Percentiles rank a stretch among this genome's conserved stretches.
Evolutionary conservation across 2,888 invertebrate species (phyloP).

Genomic region (Brenthis hecate): DNA sequence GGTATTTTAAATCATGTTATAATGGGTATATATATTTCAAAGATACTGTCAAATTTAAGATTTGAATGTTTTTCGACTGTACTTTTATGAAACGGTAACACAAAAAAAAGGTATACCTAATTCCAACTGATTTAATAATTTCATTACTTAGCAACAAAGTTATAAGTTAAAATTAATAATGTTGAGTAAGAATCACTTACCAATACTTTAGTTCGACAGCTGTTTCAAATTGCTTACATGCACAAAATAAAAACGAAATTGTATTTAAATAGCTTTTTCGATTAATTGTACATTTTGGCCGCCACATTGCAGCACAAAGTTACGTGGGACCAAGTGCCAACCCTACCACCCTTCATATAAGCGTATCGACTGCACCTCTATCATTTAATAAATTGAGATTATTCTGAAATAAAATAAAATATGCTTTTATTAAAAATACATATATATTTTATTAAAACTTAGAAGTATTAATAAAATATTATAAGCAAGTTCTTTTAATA

Average conservation of each 20-base stretch:
- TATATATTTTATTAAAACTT: no score
- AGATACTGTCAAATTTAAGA: background rate
- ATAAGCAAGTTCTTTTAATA: no score
- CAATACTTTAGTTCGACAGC: constrained; percentile 5
- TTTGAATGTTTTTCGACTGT: no score
- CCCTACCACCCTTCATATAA: constrained; percentile 45
- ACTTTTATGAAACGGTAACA: no score
- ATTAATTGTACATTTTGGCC: constrained; percentile 49
- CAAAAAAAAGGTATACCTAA: no score
- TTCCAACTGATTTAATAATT: no score
- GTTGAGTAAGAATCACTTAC: constrained; percentile 1
- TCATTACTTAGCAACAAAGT: background rate
- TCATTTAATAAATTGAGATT: no score
- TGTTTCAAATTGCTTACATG: constrained; percentile 8
- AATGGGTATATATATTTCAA: background rate
- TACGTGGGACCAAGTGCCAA: constrained; percentile 46
- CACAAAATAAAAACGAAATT: constrained; percentile 4
- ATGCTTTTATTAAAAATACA: no score
- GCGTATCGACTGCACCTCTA: constrained; percentile 33
- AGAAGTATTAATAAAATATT: no score
- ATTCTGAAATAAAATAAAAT: no score
- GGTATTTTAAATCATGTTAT: constrained; percentile 17
- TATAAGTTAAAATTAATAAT: background rate
- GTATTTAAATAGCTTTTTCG: constrained; percentile 7
- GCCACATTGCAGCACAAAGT: constrained; percentile 47